These are phyloP conservation scores for Rana temporaria DNA, from an alignment of 2,113 vertebrate species.

Conservation along the genomic window DNA sequence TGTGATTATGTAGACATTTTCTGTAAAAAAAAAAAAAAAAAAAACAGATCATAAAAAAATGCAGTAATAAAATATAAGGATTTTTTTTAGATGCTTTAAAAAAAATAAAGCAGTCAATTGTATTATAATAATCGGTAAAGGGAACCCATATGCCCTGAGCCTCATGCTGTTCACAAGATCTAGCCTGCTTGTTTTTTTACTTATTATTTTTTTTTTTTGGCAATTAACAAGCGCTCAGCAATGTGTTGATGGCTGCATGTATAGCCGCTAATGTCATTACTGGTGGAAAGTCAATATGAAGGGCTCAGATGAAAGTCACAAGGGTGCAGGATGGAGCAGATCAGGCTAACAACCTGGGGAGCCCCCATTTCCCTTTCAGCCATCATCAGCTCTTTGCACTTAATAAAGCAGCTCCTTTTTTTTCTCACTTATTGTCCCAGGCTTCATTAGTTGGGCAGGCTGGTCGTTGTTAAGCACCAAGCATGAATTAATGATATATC, in stretches of 20 bases:
- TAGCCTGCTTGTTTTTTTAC: constrained; percentile 5
- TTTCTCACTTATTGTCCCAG: constrained; percentile 25
- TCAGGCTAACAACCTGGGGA: not conserved
- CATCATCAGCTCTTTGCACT: not conserved
- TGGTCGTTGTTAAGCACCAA: constrained; percentile 22
- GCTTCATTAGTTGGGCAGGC: constrained; percentile 40
- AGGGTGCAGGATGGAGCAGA: constrained; percentile 35
- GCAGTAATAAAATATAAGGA: no score
- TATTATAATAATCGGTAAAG: no score
- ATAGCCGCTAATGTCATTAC: constrained; percentile 51
- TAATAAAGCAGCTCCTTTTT: constrained; percentile 15
- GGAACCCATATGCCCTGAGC: no score
- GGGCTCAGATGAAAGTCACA: constrained; percentile 45
- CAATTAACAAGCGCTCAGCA: constrained; percentile 35
- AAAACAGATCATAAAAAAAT: no score
- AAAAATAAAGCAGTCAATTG: no score
- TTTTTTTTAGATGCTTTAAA: no score
- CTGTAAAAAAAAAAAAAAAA: not conserved
- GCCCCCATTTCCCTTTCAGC: not conserved
- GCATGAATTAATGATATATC: constrained; percentile 33
- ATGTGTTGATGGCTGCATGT: constrained; percentile 50
- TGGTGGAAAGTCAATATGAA: constrained; percentile 50
- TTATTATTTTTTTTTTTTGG: not conserved
- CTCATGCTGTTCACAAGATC: constrained; percentile 16
- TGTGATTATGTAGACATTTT: not conserved